phyloP scores from a whole-genome alignment of 2,797 vertebrate genomes.

The Pseudomugil gertrudae region DNA sequence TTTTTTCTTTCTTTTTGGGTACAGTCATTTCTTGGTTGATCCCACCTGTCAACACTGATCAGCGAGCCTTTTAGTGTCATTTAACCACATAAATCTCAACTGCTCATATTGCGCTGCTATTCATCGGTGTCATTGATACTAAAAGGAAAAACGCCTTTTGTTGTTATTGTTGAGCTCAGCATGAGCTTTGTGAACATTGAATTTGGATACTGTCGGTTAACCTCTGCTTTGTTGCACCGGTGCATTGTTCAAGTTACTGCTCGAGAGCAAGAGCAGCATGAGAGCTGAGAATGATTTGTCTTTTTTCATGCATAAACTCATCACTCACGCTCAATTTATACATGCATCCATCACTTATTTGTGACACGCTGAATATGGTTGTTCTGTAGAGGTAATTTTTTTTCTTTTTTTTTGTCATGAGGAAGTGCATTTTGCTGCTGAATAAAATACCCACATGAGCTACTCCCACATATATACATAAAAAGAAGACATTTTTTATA shows the following conservation, averaged over 20 bases:
- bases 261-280: conserved; percentile 76
- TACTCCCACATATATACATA: conserved; percentile 62
- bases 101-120: conserved; percentile 79
- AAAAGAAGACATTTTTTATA: conserved; percentile 55
- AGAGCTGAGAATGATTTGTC: conserved; percentile 79
- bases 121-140: conserved; percentile 81
- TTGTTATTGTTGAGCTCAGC: conserved; percentile 83
- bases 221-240: conserved; percentile 78
- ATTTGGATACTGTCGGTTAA: conserved; percentile 84
- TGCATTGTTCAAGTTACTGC: conserved; percentile 79
- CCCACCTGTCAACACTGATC: conserved; percentile 82
- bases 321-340: conserved; percentile 82
- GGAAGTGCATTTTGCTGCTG: conserved; percentile 67
- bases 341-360: conserved; percentile 83
- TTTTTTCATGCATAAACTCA: conserved; percentile 82
- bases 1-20: conserved; percentile 26
- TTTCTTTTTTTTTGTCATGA: conserved; percentile 57
- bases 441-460: conserved; percentile 60
- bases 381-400: conserved; percentile 71
- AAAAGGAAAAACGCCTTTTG: conserved; percentile 82
- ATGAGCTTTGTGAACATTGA: conserved; percentile 83
- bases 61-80: conserved; percentile 81
- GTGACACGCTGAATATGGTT: conserved; percentile 79
- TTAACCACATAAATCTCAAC: conserved; percentile 82
- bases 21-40: conserved; percentile 72